Base-by-base conservation (phyloP, 2,113 vertebrate species). In the Tachysurus vachellii region DNA sequence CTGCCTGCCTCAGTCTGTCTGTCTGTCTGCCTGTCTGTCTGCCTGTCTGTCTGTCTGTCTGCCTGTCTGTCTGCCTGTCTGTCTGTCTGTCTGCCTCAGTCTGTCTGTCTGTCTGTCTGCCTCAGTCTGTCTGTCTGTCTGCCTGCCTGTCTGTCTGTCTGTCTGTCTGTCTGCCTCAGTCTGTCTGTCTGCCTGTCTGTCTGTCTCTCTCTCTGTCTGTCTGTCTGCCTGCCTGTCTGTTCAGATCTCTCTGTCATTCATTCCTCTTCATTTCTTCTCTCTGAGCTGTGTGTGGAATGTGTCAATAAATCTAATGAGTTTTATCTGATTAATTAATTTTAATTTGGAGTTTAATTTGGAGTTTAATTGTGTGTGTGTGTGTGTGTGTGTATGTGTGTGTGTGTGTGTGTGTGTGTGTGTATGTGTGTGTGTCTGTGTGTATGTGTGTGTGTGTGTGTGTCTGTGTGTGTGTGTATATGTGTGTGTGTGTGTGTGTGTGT, bases 311-410 rank as follows among this genome's bases (percentile, higher is more conserved):
- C 71, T 50, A 50, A 75, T 13, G 47, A 53, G 73, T 54, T 28
- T 77, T 28, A 77, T 53, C 26, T 6, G 75, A 77, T n/a, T 77
- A 77, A 77, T 77, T 53, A 77, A n/a, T 13, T 53, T 77, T n/a
- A 14, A 53, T n/a, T 75, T 75, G 42, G 36, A 47, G 31, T 36
- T 36, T 44, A 21, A 11, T 44, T 44, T 23, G 44, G 3, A 6
- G n/a, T n/a, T n/a, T n/a, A n/a, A 14, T 13, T 61, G 57, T 61
- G 57, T 61, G 57, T 61, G 57, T 61, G 44, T 47, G 44, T 47
- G 44, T 47, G 6, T 47, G 44, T 47, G 6, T 47, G 44, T 47
- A 6, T 47, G 3, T 47, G 44, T 47, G 44, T 47, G 6, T 47
- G 44, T 47, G 44, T 47, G 44, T 47, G 44, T 47, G 44, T 47